Base-by-base conservation (phyloP, 2,113 vertebrate species). In the Istiophorus platypterus region DNA sequence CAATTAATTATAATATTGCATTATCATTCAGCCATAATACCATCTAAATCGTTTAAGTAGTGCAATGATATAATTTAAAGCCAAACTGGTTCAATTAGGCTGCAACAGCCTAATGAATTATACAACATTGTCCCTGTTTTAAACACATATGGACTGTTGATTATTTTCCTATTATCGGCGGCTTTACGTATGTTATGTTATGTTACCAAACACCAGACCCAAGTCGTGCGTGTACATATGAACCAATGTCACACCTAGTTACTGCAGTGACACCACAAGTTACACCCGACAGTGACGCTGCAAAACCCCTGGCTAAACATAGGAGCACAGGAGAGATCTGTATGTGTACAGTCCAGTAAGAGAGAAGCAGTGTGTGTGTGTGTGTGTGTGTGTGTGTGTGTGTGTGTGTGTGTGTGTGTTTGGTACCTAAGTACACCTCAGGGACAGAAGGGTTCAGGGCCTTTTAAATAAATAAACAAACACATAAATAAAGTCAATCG, bases 381-480 rank as follows among this genome's bases (percentile, higher is more conserved):
- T 42, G 74, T 68, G 79, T 59, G 71, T 65, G 39, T 57, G 67
- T 52, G 78, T 64, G 79, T 59, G 52, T 59, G 73, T 51, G 65
- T 59, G 69, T 67, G 82, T 18, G 67, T 64, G 54, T 37, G 47
- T 47, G 72, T 47, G 78, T 76, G 69, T 54, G 81, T 47, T 62
- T 29, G 39, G 78, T 65, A 82, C 71, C 63, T 73, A 91, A 93
- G 76, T 80, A 91, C 90, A 87, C 92, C 83, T 87, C 51, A 47
- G 86, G 87, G 92, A 91, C 67, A 57, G 73, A 76, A 58, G 56
- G 78, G 79, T 90, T 91, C 82, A 80, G 47, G 82, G 75, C 84
- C 79, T 86, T 75, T 88, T 91, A 85, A 91, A 91, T 89, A 92
- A 93, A 91, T 89, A 92, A 92, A 92, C 87, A 93, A 92, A 91